phyloP scores from a whole-genome alignment of 2,113 vertebrate genomes.

The Drymodes brunneopygia region DNA sequence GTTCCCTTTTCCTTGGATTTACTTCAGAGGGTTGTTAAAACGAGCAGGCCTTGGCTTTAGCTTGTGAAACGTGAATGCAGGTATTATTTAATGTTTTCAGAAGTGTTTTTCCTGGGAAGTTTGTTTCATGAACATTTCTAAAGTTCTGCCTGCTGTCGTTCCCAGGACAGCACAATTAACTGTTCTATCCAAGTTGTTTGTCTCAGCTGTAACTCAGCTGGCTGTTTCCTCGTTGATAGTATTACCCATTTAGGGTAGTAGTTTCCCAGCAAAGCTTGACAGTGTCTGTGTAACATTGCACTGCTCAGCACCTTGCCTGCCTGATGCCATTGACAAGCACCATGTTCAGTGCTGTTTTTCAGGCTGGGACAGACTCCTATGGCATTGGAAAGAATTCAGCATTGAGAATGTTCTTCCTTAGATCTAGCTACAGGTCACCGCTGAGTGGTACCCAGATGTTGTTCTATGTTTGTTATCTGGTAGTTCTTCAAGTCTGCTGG shows the following conservation, averaged over 20 bases:
- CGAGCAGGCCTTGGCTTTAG: not conserved
- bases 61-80: not conserved
- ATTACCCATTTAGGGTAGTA: not conserved
- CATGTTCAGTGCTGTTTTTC: not conserved
- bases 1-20: not conserved
- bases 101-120: not conserved
- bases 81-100: not conserved
- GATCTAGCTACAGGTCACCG: not conserved
- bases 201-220: not conserved
- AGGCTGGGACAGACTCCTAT: not conserved
- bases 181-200: not conserved
- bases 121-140: not conserved
- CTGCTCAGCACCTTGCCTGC: not conserved
- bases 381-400: not conserved
- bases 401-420: not conserved
- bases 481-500: not conserved
- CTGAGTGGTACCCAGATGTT: not conserved
- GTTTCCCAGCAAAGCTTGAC: not conserved
- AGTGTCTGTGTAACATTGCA: not conserved
- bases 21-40: not conserved
- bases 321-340: rapidly evolving
- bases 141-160: not conserved
- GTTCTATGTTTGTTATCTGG: rapidly evolving
- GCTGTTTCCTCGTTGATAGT: not conserved
- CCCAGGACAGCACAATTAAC: not conserved